Evolutionary conservation across 1,140 invertebrate genomes (phyloP), one percentile per base, ranked within the genome.

Genomic region (Aphaenogaster rudis): DNA sequence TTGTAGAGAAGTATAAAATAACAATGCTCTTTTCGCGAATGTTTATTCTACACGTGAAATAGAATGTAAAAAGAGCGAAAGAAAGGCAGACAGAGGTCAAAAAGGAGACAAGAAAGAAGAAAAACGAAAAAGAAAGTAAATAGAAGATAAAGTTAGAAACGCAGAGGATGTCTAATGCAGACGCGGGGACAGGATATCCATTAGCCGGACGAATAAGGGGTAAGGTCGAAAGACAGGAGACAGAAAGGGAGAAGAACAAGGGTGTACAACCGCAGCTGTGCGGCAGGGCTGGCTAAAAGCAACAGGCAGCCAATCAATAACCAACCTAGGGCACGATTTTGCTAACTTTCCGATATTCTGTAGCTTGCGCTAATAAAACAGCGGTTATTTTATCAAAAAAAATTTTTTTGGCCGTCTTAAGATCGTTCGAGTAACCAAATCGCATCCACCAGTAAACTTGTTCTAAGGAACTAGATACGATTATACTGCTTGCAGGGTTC

Each of bases 261-360:
- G 76, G 90, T 90, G 84, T 72, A 67, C 64, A 86, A 90, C 87
- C 85, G 77, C 79, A 86, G 85, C 89, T 88, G 88, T 88, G 84
- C 87, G 86, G 72, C 91, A 92, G 90, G 88, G 89, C 88, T 91
- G 88, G 89, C 88, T 91, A 90, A 94, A 93, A 93, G 94, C 94
- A 94, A 94, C 94, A 94, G 94, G 94, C 94, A 94, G 93, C 91
- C 93, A 94, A 94, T 94, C 93, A 94, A 94, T 94, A 94, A 94
- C 89, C 91, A 67, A 86, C 92, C 88, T 90, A 76, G 90, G 89
- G 77, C 92, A 88, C 90, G 86, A 94, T 89, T 93, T 92, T 36
- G 78, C 91, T 89, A 91, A 94, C 91, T 94, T 90, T 87, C 74
- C 87, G 82, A 88, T 85, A 82, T 21, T 8, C 61, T 36, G 57